Conservation (phyloP, 2,797 vertebrate species). For the Jordanella pulchra region DNA sequence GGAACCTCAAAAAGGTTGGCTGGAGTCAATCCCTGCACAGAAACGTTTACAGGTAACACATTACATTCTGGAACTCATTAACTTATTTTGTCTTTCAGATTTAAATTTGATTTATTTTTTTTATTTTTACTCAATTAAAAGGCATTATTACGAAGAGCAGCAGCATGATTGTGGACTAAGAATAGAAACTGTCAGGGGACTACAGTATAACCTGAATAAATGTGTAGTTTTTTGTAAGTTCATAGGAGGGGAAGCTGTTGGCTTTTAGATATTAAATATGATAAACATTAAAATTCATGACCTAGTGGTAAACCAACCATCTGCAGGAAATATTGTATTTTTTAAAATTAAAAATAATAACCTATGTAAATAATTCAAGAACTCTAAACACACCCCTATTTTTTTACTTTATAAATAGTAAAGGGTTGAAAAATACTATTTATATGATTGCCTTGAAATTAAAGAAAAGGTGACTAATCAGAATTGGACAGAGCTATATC, state of each 20-base stretch:
- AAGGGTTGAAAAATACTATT: too few relatives aligned
- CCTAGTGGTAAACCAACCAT: neutral
- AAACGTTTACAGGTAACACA: slow-evolving; percentile 94
- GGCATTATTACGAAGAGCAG: neutral
- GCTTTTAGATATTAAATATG: neutral
- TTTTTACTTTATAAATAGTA: neutral
- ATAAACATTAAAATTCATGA: neutral
- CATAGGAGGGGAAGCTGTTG: neutral
- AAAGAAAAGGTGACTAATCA: neutral
- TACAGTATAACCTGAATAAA: neutral
- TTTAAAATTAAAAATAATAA: neutral
- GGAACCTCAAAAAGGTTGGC: slow-evolving; percentile 97
- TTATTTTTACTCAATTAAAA: neutral
- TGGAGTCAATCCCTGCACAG: slow-evolving; percentile 97
- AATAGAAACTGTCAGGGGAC: neutral
- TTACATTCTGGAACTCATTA: neutral
- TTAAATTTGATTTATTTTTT: neutral
- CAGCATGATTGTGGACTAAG: neutral
- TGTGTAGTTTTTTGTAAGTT: neutral
- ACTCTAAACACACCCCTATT: neutral
- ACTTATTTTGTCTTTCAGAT: neutral
- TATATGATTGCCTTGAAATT: neutral
- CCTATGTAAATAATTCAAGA: neutral
- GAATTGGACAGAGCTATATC: neutral
- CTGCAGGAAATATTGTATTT: neutral